Percentiles rank a stretch among this genome's conserved stretches.
Evolutionary conservation across 2,797 vertebrate genomes (phyloP).

Genomic region (Knipowitschia caucasica): DNA sequence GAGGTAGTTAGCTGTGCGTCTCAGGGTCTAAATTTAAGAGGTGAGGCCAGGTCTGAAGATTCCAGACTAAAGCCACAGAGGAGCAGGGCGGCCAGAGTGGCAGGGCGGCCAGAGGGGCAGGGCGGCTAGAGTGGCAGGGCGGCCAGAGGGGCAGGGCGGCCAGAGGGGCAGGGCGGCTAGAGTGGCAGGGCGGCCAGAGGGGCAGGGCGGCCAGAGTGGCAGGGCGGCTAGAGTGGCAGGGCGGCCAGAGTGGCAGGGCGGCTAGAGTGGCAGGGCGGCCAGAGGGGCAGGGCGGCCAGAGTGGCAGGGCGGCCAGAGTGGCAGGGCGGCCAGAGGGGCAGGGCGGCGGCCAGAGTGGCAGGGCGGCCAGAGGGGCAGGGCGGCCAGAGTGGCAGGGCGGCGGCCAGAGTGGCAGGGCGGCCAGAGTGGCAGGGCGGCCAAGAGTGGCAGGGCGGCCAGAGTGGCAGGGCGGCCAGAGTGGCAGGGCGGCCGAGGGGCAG

Average conservation of each 20-base stretch:
- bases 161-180: no score
- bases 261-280: no score
- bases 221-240: conserved; percentile 8
- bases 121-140: not conserved
- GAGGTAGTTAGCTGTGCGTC: conserved; percentile 54
- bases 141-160: conserved; percentile 2
- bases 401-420: conserved; percentile 3
- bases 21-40: conserved; percentile 64
- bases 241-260: not conserved
- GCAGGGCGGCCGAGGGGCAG: not conserved
- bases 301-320: no score
- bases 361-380: conserved; percentile 1
- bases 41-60: conserved; percentile 42
- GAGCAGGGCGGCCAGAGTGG: not conserved
- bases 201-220: not conserved
- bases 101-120: not conserved
- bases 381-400: no score
- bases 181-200: no score
- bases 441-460: no score
- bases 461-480: not conserved
- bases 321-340: not conserved
- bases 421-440: no score
- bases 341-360: conserved; percentile 9
- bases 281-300: not conserved
- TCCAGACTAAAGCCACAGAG: conserved; percentile 21